Percentiles rank a stretch among this genome's conserved stretches.
phyloP scores from a whole-genome alignment of 2,888 invertebrate genomes.

The Tetropium fuscum region DNA sequence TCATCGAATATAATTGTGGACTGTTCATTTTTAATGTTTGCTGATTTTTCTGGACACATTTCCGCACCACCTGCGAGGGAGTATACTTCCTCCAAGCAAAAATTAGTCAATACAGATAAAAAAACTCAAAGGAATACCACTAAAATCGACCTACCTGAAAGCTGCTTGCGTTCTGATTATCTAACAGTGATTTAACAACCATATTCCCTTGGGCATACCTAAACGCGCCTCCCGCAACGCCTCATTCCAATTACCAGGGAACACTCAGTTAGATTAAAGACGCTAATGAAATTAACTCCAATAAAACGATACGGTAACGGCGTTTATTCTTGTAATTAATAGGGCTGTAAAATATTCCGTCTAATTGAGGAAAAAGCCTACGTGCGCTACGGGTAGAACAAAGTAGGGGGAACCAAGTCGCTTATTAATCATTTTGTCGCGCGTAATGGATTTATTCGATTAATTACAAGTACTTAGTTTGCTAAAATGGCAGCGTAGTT shows the following conservation, averaged over 20 bases:
- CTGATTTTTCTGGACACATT: no score
- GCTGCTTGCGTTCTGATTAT: constrained; percentile 24
- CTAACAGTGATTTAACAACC: constrained; percentile 18
- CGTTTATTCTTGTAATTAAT: constrained; percentile 19
- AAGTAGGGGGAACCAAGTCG: no score
- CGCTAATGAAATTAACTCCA: constrained; percentile 30
- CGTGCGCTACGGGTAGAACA: no score
- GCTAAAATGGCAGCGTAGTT: no score
- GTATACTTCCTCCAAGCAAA: no score
- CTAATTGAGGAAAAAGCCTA: constrained; percentile 1
- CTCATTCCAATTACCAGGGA: constrained; percentile 19
- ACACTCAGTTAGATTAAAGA: constrained; percentile 31
- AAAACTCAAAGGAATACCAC: no score
- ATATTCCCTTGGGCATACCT: background rate
- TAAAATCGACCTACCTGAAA: no score
- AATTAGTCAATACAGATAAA: no score
- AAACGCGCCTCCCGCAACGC: constrained; percentile 14
- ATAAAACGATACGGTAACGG: constrained; percentile 16
- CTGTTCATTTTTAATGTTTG: no score
- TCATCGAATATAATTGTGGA: no score
- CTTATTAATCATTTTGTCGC: background rate
- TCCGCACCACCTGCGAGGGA: no score
- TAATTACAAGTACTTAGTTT: background rate
- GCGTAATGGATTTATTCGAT: background rate
- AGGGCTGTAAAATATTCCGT: constrained; percentile 19